Base-by-base conservation (phyloP, 37 sponge, comb jelly and placozoan genomes). In the Spongilla lacustris region DNA sequence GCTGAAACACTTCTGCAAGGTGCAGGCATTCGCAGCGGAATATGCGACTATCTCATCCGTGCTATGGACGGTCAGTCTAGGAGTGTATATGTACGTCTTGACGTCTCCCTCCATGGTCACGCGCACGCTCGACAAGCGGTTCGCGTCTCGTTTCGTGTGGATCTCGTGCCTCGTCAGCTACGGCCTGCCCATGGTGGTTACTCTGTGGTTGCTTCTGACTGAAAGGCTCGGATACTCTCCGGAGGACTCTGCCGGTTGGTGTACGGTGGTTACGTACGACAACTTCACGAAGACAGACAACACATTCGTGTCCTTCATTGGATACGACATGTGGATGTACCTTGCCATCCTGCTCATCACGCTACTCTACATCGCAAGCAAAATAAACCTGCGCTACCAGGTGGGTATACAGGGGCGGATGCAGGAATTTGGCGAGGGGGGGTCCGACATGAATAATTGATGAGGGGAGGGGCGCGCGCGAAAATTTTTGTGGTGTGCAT, bases 161-260 rank as follows among this genome's bases (percentile, higher is more conserved):
- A 27, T 50, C 27, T 68, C 78, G 31, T 87, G 87, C 41, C 23
- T 77, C 31, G 21, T 91, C 50, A 83, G 87, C 68, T 91, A 82
- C 33, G 35, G 36, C 10, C 49, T 86, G 8, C 84, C 91, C 4
- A 17, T 86, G 9, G 71, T 37, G 10, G 67, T 86, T 13, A 50
- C 50, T 12, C 29, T 86, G 25, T 91, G 91, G 91, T 34, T 87
- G 14, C 49, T 91, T 0, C 36, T 66, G 32, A 35, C 75, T 0
- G 68, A 26, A 13, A 27, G 50, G 29, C 21, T 89, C 25, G 70
- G 84, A 9, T 90, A 75, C 35, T 80, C 94, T 0, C 94, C 94
- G 23, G 76, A 73, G 29, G 81, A 87, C 79, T 90, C 91, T 33
- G 78, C 92, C 30, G 94, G 94, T 1, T 93, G 94, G 94, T 93